Evolutionary conservation across 2,797 vertebrate species (phyloP).

Genomic region (Mormyrus hasselquistii): DNA sequence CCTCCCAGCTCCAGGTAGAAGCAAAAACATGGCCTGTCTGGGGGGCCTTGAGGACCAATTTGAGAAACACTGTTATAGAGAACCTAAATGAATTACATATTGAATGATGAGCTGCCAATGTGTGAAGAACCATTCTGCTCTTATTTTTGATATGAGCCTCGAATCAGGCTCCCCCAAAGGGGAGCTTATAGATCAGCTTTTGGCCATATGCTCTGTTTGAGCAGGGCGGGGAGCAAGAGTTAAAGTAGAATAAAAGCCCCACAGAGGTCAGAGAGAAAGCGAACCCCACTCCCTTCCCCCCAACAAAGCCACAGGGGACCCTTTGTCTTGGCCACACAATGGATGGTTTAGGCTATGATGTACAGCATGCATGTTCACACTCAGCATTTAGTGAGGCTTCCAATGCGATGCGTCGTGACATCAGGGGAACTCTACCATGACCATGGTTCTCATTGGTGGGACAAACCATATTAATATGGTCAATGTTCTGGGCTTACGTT

Average conservation of each 20-base stretch:
- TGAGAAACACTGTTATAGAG: background rate
- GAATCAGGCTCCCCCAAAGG: background rate
- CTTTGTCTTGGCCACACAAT: constrained; percentile 18
- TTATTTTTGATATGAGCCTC: background rate
- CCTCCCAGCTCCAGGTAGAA: background rate
- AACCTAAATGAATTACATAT: background rate
- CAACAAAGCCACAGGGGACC: background rate
- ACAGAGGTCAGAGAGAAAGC: background rate
- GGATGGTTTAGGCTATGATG: background rate
- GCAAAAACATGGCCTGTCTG: background rate
- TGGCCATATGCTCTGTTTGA: background rate
- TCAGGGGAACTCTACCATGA: background rate
- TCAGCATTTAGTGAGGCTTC: background rate
- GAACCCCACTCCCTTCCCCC: background rate
- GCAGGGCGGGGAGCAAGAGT: background rate
- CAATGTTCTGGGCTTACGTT: background rate
- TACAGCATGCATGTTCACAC: background rate
- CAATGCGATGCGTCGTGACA: background rate
- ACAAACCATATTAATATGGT: background rate
- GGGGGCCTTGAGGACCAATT: no score
- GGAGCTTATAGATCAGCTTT: background rate
- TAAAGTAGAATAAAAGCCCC: background rate
- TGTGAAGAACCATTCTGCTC: constrained; percentile 11
- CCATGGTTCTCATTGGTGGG: background rate
- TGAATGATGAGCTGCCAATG: background rate